phyloP scores from a whole-genome alignment of 2,113 vertebrate genomes.

The Otus sunia region DNA sequence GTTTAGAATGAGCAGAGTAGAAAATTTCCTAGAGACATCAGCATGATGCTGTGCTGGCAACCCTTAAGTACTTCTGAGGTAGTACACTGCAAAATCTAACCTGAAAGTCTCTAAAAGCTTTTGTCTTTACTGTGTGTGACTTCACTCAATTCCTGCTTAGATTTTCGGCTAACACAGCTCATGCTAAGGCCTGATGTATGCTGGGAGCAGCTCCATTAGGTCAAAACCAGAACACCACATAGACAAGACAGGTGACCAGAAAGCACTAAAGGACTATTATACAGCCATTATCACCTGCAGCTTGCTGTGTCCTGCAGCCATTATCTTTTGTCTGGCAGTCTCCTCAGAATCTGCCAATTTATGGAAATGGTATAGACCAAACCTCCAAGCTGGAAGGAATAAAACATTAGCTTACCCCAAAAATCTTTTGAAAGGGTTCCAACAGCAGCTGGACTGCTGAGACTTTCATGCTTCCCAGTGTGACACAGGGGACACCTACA shows the following conservation, averaged over 20 bases:
- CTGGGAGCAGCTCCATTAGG: no score
- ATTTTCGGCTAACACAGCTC: no score
- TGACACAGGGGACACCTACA: fast-evolving
- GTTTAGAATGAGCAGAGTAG: no score
- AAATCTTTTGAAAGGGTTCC: not conserved
- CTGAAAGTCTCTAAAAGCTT: no score
- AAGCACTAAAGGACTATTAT: not conserved
- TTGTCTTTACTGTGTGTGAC: no score
- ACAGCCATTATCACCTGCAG: not conserved
- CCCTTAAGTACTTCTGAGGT: no score
- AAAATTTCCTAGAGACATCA: no score
- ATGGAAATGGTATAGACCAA: not conserved
- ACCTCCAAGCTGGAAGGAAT: not conserved
- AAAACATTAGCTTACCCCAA: not conserved
- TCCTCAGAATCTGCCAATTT: not conserved
- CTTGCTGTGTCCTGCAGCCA: not conserved
- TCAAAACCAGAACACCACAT: not conserved
- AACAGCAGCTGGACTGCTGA: not conserved
- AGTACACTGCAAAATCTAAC: no score
- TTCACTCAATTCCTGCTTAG: no score
- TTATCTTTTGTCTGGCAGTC: not conserved
- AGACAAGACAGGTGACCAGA: not conserved
- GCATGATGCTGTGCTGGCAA: no score
- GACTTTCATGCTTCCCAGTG: not conserved
- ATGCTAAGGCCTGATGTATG: no score